phyloP scores from a whole-genome alignment of 1,140 invertebrate species.

The Brachionus paranguensis region DNA sequence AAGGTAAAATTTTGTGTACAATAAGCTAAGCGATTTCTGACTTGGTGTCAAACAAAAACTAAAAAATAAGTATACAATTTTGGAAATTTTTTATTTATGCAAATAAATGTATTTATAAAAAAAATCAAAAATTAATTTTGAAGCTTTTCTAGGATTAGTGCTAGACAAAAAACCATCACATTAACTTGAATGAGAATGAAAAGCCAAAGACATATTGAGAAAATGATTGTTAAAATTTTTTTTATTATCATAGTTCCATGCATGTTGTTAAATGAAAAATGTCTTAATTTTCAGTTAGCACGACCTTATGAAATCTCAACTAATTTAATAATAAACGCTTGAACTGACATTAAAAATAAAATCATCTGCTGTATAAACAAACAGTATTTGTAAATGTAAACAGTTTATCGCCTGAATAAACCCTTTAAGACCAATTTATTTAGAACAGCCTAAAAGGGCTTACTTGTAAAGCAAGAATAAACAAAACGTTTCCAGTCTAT shows the following conservation, averaged over 20 bases:
- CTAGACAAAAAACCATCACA: too few relatives aligned
- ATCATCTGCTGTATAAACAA: slow-evolving; percentile 11
- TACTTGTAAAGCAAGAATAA: neutral
- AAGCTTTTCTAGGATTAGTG: too few relatives aligned
- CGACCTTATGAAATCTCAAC: neutral
- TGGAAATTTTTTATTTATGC: too few relatives aligned
- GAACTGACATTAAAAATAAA: slow-evolving; percentile 2
- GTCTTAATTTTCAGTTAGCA: neutral
- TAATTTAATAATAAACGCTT: neutral
- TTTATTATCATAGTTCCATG: neutral
- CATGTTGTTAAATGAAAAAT: neutral
- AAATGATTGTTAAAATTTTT: neutral
- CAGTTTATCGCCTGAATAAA: neutral
- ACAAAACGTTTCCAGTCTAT: neutral
- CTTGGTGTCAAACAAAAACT: too few relatives aligned
- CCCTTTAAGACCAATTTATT: neutral
- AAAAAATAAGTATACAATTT: too few relatives aligned
- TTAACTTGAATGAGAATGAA: too few relatives aligned
- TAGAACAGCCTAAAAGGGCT: neutral
- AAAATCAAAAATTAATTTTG: too few relatives aligned
- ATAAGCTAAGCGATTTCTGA: too few relatives aligned
- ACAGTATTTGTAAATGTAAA: neutral
- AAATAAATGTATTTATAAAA: too few relatives aligned
- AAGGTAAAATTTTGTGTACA: too few relatives aligned
- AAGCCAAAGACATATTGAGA: too few relatives aligned